Conservation (phyloP, 23 tunicate genomes). For the Botrylloides violaceus region DNA sequence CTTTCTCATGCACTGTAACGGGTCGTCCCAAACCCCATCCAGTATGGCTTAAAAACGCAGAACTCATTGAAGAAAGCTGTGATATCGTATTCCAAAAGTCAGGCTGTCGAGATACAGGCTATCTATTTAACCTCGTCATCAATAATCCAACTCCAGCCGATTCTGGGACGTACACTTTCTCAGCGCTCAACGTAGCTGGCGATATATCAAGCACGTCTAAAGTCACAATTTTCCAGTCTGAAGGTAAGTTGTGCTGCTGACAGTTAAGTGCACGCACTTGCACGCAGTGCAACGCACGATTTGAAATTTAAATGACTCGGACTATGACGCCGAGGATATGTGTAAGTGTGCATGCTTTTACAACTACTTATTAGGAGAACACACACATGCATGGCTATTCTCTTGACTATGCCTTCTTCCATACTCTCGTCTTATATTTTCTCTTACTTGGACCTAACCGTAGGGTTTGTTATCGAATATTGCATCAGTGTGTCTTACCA, state of each 20-base stretch:
- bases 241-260: constrained; percentile 15
- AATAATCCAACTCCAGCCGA: constrained; percentile 11
- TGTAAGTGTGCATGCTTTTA: too few species aligned
- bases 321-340: too few species aligned
- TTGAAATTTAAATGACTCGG: too few species aligned
- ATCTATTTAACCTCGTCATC: background rate
- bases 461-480: too few species aligned
- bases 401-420: too few species aligned
- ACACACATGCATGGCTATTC: too few species aligned
- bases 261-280: too few species aligned
- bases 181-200: constrained; percentile 61
- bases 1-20: constrained; percentile 41
- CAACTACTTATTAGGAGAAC: too few species aligned
- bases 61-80: constrained; percentile 6
- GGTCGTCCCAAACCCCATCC: constrained; percentile 60
- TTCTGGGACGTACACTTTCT: constrained; percentile 42
- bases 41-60: constrained; percentile 74
- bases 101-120: background rate
- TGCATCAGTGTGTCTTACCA: too few species aligned
- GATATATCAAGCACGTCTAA: constrained; percentile 21
- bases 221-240: background rate
- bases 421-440: too few species aligned
- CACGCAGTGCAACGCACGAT: too few species aligned
- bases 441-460: too few species aligned
- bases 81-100: constrained; percentile 22